Base-by-base conservation (phyloP, 2,113 vertebrate genomes). In the Tympanuchus pallidicinctus region DNA sequence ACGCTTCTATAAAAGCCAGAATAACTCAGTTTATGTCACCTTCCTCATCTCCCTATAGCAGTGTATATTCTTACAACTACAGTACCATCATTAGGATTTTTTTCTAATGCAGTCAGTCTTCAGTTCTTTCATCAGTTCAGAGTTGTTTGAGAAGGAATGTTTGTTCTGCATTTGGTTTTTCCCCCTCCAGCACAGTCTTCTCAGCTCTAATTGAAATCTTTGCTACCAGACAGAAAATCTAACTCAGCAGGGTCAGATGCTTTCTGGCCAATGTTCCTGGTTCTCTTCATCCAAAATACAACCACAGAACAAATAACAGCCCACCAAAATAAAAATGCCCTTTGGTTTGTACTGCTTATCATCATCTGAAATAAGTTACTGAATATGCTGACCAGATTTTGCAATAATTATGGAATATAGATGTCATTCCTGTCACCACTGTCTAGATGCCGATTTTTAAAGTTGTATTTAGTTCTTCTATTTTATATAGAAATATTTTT, bases 81-180 rank as follows among this genome's bases (percentile, higher is more conserved):
- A 0, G 25, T 13, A 21, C 64, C 1, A 0, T 4, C 1, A 0
- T 4, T 20, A 45, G 47, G 52, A 36, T 60, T 86, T n/a, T 60
- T 54, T 38, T 17, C 72, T 22, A 50, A 52, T 30, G 17, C 36
- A 24, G 13, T 79, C 47, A 50, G 36, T 22, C 36, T 12, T 40
- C 70, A 47, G 1, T 60, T 60, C 57, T 82, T 50, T 73, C 57
- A 42, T 42, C 73, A 12, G 16, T 0, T 79, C n/a, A 9, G 25
- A 73, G 60, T 54, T 67, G 13, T 21, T 61, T 64, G 24, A 61
- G 65, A 34, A 90, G 70, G 52, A 48, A 19, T 21, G 10, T 27
- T 87, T 71, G 61, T 48, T 54, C 82, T 18, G 1, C 22, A 43
- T 27, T 48, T 80, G 60, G 2, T 79, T 24, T 1, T 2, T 27